phyloP scores from a whole-genome alignment of 2,113 vertebrate species.

The Chloebia gouldiae region DNA sequence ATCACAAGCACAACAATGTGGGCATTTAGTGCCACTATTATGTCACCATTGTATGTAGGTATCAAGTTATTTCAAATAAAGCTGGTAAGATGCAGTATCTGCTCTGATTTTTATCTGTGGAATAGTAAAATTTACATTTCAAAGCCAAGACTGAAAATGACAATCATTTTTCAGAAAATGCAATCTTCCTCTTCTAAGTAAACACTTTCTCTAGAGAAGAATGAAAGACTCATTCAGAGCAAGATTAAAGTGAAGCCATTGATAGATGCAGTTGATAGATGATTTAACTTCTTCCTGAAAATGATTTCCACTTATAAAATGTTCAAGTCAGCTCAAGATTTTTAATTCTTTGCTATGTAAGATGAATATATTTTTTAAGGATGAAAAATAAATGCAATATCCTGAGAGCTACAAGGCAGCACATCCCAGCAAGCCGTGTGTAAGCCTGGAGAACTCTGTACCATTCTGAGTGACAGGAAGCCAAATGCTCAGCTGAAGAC shows the following conservation, averaged over 20 bases:
- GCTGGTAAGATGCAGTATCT: neutral
- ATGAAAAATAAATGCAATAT: neutral
- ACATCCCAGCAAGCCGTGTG: neutral
- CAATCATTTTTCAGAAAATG: neutral
- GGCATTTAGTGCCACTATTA: neutral
- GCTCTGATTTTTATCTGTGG: neutral
- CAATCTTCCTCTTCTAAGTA: neutral
- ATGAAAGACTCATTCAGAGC: neutral
- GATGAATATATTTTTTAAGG: neutral
- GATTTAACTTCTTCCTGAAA: neutral
- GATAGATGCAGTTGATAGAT: neutral
- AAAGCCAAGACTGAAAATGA: neutral
- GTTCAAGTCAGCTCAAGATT: neutral
- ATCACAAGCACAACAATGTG: neutral
- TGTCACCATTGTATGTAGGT: neutral
- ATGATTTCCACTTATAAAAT: neutral
- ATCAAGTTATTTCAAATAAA: neutral
- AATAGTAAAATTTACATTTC: conserved; percentile 29
- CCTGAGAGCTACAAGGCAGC: neutral
- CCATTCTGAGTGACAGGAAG: neutral
- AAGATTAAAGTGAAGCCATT: neutral
- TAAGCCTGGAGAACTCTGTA: neutral
- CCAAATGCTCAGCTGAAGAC: neutral
- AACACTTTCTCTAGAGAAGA: neutral
- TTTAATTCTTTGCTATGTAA: conserved; percentile 1